phyloP scores from a whole-genome alignment of 2,888 invertebrate species.

The Ectemnius cavifrons region DNA sequence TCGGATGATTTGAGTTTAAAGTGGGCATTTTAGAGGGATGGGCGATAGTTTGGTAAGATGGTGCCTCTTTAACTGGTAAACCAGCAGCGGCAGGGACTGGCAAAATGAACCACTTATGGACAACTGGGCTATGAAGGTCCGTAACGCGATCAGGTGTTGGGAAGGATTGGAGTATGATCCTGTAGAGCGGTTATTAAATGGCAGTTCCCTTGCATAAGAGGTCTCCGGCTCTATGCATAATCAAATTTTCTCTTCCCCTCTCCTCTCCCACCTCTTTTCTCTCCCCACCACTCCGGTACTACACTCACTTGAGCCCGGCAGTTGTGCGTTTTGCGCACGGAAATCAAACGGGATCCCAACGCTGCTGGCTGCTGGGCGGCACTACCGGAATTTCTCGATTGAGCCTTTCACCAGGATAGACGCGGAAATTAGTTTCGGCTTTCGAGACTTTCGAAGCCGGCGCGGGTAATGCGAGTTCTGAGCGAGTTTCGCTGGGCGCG shows the following conservation, averaged over 20 bases:
- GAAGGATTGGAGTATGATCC: slow-evolving; percentile 40
- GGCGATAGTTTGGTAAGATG: too few species aligned
- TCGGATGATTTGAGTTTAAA: neutral
- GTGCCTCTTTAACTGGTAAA: neutral
- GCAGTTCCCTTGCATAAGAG: neutral
- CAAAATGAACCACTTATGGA: slow-evolving; percentile 4
- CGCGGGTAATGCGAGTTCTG: slow-evolving; percentile 42
- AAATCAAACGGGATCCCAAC: neutral
- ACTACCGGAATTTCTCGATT: slow-evolving; percentile 8
- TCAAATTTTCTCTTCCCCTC: neutral
- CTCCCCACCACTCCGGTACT: too few species aligned
- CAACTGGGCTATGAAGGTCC: slow-evolving; percentile 16
- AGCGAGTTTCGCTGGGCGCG: slow-evolving; percentile 28
- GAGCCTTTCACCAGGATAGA: slow-evolving; percentile 23
- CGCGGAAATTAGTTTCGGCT: slow-evolving; percentile 50
- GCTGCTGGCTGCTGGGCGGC: neutral
- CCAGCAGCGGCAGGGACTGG: neutral
- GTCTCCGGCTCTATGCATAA: neutral
- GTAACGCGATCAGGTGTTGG: slow-evolving; percentile 17
- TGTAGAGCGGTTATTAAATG: neutral
- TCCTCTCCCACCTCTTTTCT: too few species aligned
- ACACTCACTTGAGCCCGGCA: neutral
- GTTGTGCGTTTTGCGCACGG: neutral
- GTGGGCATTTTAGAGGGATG: too few species aligned
- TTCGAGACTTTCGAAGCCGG: slow-evolving; percentile 25